These are phyloP conservation scores for Caenorhabditis drosophilae DNA, from an alignment of 2,888 invertebrate species.

Conservation along the genomic window DNA sequence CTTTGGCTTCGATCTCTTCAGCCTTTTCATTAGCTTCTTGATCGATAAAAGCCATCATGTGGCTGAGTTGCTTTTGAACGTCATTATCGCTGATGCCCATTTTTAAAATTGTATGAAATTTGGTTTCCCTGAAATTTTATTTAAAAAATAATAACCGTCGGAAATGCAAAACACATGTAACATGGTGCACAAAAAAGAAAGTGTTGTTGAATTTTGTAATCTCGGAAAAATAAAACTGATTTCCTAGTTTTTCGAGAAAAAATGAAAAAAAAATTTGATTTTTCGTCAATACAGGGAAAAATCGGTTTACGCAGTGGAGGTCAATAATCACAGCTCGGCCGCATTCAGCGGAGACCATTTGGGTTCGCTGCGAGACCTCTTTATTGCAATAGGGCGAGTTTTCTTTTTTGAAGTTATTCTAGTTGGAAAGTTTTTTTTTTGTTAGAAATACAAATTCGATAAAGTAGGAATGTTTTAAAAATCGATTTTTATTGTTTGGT, in stretches of 20 bases:
- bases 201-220: too few species aligned
- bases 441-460: neutral
- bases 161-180: too few species aligned
- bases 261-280: constrained; percentile 21
- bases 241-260: neutral
- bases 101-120: constrained; percentile 6
- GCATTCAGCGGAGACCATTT: constrained; percentile 19
- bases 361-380: constrained; percentile 24
- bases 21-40: constrained; percentile 99
- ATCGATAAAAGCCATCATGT: constrained; percentile 99
- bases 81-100: constrained; percentile 69
- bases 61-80: constrained; percentile 83
- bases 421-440: neutral
- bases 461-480: too few species aligned
- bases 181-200: too few species aligned
- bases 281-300: constrained; percentile 18
- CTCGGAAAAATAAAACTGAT: too few species aligned
- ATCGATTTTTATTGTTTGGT: too few species aligned
- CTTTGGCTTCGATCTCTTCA: constrained; percentile 99
- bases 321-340: constrained; percentile 35
- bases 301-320: constrained; percentile 11
- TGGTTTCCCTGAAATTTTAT: constrained; percentile 23
- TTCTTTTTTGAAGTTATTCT: constrained; percentile 4
- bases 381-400: constrained; percentile 14
- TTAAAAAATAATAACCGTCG: too few species aligned